Evolutionary conservation across 2,797 vertebrate genomes (phyloP).

Genomic region (Anniella stebbinsi): DNA sequence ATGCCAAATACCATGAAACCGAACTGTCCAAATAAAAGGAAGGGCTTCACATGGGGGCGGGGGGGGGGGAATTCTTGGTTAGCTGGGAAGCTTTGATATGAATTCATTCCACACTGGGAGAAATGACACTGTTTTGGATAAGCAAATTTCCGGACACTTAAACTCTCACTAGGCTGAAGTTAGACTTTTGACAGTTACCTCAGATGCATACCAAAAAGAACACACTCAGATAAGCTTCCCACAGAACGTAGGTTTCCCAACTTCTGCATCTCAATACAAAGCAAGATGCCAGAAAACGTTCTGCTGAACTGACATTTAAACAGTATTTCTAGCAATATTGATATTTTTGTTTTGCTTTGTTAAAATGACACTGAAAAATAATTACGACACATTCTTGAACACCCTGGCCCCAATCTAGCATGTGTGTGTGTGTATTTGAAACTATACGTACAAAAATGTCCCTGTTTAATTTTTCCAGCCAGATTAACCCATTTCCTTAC

Average conservation of each 20-base stretch:
- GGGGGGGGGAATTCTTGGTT: slow-evolving; percentile 4
- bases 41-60: slow-evolving; percentile 33
- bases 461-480: background rate
- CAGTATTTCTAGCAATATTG: slow-evolving; percentile 33
- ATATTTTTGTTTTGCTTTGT: background rate
- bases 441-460: background rate
- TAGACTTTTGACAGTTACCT: slow-evolving; percentile 53
- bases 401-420: background rate
- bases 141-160: slow-evolving; percentile 56
- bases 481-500: background rate
- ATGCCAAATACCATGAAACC: slow-evolving; percentile 44
- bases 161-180: slow-evolving; percentile 51
- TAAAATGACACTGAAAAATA: background rate
- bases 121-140: slow-evolving; percentile 31
- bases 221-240: slow-evolving; percentile 30
- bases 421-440: background rate
- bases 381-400: background rate
- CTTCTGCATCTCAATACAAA: slow-evolving; percentile 39
- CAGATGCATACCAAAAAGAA: slow-evolving; percentile 34
- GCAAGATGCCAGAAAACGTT: slow-evolving; percentile 15
- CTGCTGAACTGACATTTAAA: slow-evolving; percentile 13
- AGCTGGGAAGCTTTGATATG: slow-evolving; percentile 35
- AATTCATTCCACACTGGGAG: slow-evolving; percentile 28
- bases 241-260: background rate
- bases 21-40: slow-evolving; percentile 30